These are phyloP conservation scores for Desmodus rotundus DNA, from an alignment of 2,113 vertebrate genomes.

Conservation along the genomic window DNA sequence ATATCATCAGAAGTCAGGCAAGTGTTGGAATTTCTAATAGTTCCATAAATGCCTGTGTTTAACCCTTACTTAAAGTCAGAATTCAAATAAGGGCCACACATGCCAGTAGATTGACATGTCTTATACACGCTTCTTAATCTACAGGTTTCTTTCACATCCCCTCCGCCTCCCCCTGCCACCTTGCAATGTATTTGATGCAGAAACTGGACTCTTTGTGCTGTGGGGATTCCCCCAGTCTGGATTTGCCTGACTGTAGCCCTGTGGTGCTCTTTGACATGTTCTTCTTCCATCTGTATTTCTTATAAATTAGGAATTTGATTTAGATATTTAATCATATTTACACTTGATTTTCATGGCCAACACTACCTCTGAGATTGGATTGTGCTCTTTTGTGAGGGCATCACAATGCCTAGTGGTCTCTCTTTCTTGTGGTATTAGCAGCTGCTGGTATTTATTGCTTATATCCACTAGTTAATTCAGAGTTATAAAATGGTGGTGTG, in stretches of 20 bases:
- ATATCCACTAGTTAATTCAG: neutral
- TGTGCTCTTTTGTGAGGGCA: neutral
- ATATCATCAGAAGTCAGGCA: neutral
- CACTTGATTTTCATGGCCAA: neutral
- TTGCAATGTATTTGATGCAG: neutral
- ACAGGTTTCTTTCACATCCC: neutral
- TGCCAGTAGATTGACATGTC: neutral
- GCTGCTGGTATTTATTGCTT: neutral
- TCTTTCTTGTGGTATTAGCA: neutral
- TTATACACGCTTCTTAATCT: neutral
- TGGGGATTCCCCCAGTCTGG: neutral
- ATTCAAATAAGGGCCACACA: neutral
- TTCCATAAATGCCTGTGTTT: neutral
- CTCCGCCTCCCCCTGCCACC: rapidly evolving
- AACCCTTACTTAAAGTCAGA: neutral
- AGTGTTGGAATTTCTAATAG: neutral
- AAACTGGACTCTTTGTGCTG: neutral
- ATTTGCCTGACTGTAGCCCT: neutral
- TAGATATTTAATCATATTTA: conserved; percentile 26
- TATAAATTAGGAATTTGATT: neutral
- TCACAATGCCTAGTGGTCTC: neutral
- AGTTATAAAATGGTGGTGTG: neutral
- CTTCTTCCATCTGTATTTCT: neutral
- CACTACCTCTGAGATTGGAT: neutral
- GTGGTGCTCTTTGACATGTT: neutral